Evolutionary conservation across 2,113 vertebrate genomes (phyloP).

Genomic region (Acinonyx jubatus): DNA sequence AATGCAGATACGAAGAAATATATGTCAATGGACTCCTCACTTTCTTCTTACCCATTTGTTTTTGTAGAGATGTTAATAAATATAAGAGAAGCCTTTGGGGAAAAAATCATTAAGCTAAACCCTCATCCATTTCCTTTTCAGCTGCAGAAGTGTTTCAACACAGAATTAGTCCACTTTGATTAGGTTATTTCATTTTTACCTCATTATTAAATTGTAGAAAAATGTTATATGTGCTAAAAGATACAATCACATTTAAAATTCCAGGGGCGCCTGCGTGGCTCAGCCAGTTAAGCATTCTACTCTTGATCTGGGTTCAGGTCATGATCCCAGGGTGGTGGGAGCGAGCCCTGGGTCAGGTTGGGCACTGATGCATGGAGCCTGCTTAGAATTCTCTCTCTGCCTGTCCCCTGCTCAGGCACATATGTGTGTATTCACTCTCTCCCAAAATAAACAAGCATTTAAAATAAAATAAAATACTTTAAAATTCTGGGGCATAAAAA

Average conservation of each 20-base stretch:
- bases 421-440: too few relatives aligned
- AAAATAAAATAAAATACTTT: background rate
- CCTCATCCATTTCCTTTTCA: background rate
- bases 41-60: background rate
- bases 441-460: too few relatives aligned
- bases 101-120: background rate
- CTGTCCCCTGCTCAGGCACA: too few relatives aligned
- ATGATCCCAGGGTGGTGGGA: too few relatives aligned
- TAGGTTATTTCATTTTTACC: background rate
- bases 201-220: background rate
- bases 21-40: background rate
- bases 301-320: too few relatives aligned
- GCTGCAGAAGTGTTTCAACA: background rate
- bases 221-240: background rate
- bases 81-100: background rate
- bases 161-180: background rate
- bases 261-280: too few relatives aligned
- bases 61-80: background rate
- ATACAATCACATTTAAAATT: background rate
- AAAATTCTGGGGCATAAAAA: background rate
- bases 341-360: too few relatives aligned
- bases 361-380: too few relatives aligned
- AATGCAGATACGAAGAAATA: background rate
- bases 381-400: too few relatives aligned
- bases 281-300: too few relatives aligned